These are phyloP conservation scores for Sycobia sp. DNA, from an alignment of 1,140 invertebrate genomes.

Conservation along the genomic window DNA sequence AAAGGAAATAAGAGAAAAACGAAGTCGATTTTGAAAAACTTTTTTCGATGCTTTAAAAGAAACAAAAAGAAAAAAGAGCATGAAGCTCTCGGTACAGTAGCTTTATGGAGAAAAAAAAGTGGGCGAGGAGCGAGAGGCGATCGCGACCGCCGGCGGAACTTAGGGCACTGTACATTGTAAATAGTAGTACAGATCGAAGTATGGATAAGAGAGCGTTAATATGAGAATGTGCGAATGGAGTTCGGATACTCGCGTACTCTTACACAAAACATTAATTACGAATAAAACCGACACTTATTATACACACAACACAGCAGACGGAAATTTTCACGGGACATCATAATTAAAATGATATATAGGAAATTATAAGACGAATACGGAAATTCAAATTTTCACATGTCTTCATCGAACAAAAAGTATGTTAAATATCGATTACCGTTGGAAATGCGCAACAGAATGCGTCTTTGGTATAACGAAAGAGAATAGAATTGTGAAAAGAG, in stretches of 20 bases:
- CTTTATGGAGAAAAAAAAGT: constrained; percentile 23
- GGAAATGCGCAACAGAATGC: constrained; percentile 21
- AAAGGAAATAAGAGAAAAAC: neutral
- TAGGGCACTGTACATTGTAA: constrained; percentile 62
- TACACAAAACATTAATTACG: no score
- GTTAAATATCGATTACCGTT: constrained; percentile 19
- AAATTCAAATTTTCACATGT: constrained; percentile 29
- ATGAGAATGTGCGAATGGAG: constrained; percentile 12
- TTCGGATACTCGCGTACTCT: constrained; percentile 1
- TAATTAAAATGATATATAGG: neutral
- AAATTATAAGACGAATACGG: no score
- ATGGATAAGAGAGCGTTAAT: constrained; percentile 32
- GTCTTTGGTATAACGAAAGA: constrained; percentile 43
- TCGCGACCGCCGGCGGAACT: constrained; percentile 42
- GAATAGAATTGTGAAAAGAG: no score
- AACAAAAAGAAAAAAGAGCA: neutral
- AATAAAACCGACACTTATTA: neutral
- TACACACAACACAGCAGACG: constrained; percentile 7
- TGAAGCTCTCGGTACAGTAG: neutral
- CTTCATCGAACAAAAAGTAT: constrained; percentile 16
- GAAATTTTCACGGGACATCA: constrained; percentile 12
- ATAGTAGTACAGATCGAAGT: constrained; percentile 54
- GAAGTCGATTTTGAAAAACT: neutral
- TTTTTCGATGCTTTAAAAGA: neutral
- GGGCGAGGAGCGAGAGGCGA: constrained; percentile 28